Conservation (phyloP, 2,888 invertebrate genomes). For the Tetrapedia diversipes region DNA sequence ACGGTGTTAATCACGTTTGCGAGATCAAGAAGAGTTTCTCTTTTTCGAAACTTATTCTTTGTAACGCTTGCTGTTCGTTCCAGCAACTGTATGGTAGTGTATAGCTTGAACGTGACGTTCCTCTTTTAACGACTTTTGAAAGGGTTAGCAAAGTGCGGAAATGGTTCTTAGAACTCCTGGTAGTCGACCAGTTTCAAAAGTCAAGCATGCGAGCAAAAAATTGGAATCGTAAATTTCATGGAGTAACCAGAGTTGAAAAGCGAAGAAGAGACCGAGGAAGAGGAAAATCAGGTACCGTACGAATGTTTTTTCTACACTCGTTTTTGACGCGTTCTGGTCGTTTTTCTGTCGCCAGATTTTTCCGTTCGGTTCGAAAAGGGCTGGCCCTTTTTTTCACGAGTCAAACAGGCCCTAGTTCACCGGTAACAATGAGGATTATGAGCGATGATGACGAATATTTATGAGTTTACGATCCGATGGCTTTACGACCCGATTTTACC, state of each 20-base stretch:
- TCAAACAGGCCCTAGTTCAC: constrained; percentile 10
- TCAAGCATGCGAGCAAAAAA: constrained; percentile 47
- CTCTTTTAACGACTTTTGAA: not conserved
- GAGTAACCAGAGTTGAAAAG: not conserved
- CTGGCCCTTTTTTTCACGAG: constrained; percentile 21
- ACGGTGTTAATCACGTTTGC: not conserved
- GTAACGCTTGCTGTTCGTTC: no score
- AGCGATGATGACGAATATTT: constrained; percentile 80
- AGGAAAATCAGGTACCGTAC: constrained; percentile 27
- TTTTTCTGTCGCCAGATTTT: constrained; percentile 20
- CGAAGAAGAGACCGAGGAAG: not conserved
- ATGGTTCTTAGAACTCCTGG: not conserved
- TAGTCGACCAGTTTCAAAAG: constrained; percentile 13
- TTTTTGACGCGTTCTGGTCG: not conserved
- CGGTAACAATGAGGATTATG: constrained; percentile 75
- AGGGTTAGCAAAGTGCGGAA: constrained; percentile 15
- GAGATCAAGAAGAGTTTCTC: not conserved
- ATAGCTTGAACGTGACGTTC: not conserved
- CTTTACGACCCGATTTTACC: constrained; percentile 70
- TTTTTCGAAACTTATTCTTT: not conserved
- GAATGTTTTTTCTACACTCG: constrained; percentile 32
- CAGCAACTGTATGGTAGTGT: no score
- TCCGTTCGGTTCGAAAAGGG: constrained; percentile 20
- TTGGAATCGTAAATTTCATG: constrained; percentile 47
- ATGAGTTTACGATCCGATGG: constrained; percentile 77